A percentile compares a stretch with the other conserved stretches of the same genome.
Evolutionary conservation across 2,888 invertebrate genomes (phyloP).

Genomic region (Dicyrtomina minuta): DNA sequence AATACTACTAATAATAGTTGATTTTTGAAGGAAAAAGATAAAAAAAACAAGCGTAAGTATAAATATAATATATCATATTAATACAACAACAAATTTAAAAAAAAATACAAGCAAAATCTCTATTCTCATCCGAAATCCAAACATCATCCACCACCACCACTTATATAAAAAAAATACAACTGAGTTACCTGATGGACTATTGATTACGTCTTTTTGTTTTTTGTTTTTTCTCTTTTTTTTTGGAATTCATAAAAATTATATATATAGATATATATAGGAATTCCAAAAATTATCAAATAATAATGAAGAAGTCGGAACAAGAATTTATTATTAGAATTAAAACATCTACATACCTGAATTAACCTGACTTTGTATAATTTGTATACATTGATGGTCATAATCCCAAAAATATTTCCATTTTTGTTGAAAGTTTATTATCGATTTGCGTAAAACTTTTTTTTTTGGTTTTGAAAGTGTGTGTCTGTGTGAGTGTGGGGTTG

Average conservation of each 20-base stretch:
- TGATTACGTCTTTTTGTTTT: neutral
- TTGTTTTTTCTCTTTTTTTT: neutral
- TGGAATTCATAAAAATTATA: slow-evolving; percentile 2
- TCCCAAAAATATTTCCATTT: too few species aligned
- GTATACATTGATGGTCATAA: too few species aligned
- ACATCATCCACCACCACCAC: neutral
- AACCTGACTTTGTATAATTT: neutral
- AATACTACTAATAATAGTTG: too few species aligned
- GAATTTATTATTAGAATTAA: slow-evolving; percentile 5
- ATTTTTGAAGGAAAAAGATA: too few species aligned
- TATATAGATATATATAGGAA: too few species aligned
- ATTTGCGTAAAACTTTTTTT: too few species aligned
- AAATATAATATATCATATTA: neutral
- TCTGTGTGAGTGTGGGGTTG: too few species aligned
- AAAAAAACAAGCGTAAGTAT: neutral
- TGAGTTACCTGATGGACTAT: slow-evolving; percentile 12
- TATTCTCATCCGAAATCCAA: too few species aligned
- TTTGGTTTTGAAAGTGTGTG: too few species aligned
- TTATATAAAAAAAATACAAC: neutral
- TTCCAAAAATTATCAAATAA: neutral
- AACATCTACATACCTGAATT: slow-evolving; percentile 27
- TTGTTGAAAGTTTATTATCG: too few species aligned
- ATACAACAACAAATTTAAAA: neutral
- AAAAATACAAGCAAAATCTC: neutral
- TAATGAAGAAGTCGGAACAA: too few species aligned